These are phyloP conservation scores for Holcopasites calliopsidis DNA, from an alignment of 1,140 invertebrate genomes.

Conservation along the genomic window DNA sequence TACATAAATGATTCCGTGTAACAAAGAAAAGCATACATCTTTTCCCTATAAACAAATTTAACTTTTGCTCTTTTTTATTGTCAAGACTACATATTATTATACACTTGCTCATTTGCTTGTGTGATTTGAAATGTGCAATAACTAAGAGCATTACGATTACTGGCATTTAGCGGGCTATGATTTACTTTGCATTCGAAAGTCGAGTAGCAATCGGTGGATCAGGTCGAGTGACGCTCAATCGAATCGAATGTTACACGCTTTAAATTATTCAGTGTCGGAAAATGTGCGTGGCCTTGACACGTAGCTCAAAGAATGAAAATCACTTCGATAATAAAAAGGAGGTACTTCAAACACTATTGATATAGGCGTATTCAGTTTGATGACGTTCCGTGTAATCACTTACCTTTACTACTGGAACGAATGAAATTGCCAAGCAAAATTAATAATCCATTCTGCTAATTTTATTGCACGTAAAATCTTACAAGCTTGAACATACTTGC, in stretches of 20 bases:
- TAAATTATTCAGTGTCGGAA: conserved; percentile 66
- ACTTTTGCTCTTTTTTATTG: too few relatives aligned
- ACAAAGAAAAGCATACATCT: too few relatives aligned
- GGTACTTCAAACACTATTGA: too few relatives aligned
- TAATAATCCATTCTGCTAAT: neutral
- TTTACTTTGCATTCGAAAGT: neutral
- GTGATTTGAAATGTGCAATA: too few relatives aligned
- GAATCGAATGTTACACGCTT: neutral
- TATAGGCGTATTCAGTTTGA: neutral
- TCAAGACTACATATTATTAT: too few relatives aligned
- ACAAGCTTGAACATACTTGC: too few relatives aligned
- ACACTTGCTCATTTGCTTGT: too few relatives aligned
- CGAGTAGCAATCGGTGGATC: conserved; percentile 8
- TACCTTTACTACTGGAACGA: too few relatives aligned
- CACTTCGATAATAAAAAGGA: conserved; percentile 25
- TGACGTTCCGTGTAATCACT: neutral
- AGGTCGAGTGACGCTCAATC: neutral
- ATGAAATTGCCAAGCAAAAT: neutral
- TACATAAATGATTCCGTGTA: too few relatives aligned
- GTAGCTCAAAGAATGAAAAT: conserved; percentile 37
- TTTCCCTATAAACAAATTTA: too few relatives aligned
- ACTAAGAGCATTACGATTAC: too few relatives aligned
- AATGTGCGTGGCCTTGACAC: conserved; percentile 70
- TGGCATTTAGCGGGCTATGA: too few relatives aligned
- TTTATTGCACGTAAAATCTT: neutral